A percentile compares a stretch with the other conserved stretches of the same genome.
Conservation (phyloP, 2,113 vertebrate species). For the Tychaedon coryphoeus region DNA sequence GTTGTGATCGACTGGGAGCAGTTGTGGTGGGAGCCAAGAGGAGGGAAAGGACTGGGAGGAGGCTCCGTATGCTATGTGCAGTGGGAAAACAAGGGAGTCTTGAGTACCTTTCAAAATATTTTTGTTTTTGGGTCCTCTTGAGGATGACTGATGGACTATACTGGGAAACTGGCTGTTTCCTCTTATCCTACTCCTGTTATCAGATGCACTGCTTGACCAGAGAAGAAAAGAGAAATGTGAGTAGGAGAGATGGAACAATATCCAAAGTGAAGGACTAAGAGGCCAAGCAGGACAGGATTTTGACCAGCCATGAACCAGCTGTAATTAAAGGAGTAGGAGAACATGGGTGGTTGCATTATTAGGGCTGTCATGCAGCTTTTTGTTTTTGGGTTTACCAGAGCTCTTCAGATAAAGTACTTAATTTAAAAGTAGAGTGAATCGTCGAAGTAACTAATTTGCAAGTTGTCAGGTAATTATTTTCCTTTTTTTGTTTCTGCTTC, state of each 20-base stretch:
- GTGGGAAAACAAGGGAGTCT: neutral
- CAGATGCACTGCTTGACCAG: neutral
- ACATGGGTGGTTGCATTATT: neutral
- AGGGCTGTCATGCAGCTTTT: neutral
- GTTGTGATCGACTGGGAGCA: fast-evolving
- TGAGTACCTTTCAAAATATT: neutral
- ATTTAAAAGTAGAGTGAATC: neutral
- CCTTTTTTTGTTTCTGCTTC: neutral
- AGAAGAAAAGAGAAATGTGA: neutral
- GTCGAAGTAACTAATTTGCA: neutral
- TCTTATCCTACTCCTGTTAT: neutral
- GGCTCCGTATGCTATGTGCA: fast-evolving
- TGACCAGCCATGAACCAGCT: neutral
- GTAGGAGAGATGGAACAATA: neutral
- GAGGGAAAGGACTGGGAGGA: neutral
- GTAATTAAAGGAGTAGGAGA: neutral
- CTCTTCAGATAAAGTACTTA: neutral
- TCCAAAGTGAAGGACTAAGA: neutral
- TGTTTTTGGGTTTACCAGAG: neutral
- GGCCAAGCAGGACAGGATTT: neutral
- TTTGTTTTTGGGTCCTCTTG: neutral
- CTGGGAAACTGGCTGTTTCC: neutral
- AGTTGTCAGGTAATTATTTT: neutral
- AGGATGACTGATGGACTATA: neutral
- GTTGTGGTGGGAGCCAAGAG: neutral